Evolutionary conservation across 1,140 invertebrate genomes (phyloP).

Genomic region (Solen grandis): DNA sequence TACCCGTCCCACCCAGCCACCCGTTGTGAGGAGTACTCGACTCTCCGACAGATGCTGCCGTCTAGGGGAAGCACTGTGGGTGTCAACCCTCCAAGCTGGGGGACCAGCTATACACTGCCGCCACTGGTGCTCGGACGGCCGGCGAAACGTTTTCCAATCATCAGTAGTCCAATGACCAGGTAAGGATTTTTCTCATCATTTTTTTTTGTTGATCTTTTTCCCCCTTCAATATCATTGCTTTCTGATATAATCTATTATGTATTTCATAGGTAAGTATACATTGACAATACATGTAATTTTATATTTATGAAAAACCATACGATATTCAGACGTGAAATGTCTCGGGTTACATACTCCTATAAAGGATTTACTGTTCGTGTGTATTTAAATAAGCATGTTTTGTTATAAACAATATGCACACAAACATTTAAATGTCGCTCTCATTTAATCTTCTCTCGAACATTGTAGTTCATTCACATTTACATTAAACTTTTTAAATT

Average conservation of each 20-base stretch:
- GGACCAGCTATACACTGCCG: slow-evolving; percentile 63
- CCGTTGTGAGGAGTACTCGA: slow-evolving; percentile 76
- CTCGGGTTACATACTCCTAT: too few relatives aligned
- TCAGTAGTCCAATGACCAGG: slow-evolving; percentile 78
- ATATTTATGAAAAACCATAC: too few relatives aligned
- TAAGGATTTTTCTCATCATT: too few relatives aligned
- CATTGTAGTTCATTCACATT: too few relatives aligned
- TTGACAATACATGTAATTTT: background rate
- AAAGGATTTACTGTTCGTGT: background rate
- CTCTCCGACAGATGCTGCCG: slow-evolving; percentile 76
- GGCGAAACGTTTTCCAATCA: slow-evolving; percentile 66
- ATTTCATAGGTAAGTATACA: background rate
- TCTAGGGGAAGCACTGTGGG: slow-evolving; percentile 64
- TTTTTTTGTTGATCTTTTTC: background rate
- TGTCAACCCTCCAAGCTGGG: slow-evolving; percentile 71
- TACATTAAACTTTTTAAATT: too few relatives aligned
- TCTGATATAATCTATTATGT: background rate
- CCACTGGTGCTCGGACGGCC: slow-evolving; percentile 45
- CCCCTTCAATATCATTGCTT: background rate
- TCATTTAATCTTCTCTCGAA: background rate
- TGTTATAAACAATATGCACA: background rate
- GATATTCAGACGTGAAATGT: too few relatives aligned
- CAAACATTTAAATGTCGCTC: background rate
- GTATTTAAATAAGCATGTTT: background rate
- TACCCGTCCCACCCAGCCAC: slow-evolving; percentile 68